Percentiles rank a stretch among this genome's conserved stretches.
These are phyloP conservation scores for Nephrotoma flavescens DNA, from an alignment of 2,888 invertebrate species.

Conservation along the genomic window DNA sequence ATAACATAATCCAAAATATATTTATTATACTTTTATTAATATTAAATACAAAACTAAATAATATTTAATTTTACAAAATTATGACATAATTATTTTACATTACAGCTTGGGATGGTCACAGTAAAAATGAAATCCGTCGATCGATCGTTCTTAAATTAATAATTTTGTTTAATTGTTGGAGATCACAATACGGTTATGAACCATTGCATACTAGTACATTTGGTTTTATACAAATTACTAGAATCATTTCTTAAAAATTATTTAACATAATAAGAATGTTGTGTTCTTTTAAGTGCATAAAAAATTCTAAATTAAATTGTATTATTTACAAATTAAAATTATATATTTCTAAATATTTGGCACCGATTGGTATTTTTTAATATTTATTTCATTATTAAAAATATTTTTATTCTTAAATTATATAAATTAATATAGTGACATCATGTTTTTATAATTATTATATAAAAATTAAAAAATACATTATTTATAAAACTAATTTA, in stretches of 20 bases:
- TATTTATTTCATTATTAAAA: background rate
- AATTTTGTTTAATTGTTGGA: background rate
- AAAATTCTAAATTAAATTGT: background rate
- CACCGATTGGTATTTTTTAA: background rate
- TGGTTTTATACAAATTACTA: background rate
- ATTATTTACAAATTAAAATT: background rate
- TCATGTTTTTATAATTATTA: background rate
- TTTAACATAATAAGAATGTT: background rate
- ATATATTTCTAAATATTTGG: background rate
- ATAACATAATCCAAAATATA: background rate
- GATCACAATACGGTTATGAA: background rate
- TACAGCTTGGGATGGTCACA: too few relatives aligned
- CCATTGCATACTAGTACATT: background rate
- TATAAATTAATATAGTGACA: background rate
- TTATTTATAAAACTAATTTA: background rate
- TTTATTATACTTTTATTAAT: background rate
- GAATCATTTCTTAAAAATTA: background rate
- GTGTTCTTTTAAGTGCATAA: background rate
- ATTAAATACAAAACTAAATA: background rate
- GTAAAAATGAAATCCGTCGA: too few relatives aligned
- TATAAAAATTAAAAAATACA: background rate
- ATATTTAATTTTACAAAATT: background rate
- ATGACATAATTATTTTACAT: background rate
- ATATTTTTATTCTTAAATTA: background rate
- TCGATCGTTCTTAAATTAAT: background rate